A percentile compares a stretch with the other conserved stretches of the same genome.
These are phyloP conservation scores for Sarcoramphus papa DNA, from an alignment of 2,797 vertebrate genomes.

Conservation along the genomic window DNA sequence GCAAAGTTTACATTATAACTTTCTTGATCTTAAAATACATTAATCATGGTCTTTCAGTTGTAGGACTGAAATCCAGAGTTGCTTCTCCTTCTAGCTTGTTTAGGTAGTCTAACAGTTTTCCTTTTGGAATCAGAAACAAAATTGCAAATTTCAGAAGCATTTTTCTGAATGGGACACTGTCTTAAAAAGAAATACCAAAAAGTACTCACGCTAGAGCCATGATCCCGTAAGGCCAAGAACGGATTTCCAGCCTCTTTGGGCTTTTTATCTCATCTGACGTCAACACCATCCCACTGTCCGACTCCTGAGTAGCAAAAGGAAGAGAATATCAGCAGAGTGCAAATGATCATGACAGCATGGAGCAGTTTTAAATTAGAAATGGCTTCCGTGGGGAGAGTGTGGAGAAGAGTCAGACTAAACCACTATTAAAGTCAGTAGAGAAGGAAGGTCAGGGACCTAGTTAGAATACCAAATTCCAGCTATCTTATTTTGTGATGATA, in stretches of 20 bases:
- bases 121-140: not conserved
- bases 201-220: conserved; percentile 88
- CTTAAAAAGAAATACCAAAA: not conserved
- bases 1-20: not conserved
- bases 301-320: conserved; percentile 73
- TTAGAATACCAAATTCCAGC: not conserved
- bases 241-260: conserved; percentile 82
- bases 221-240: conserved; percentile 86
- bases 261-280: conserved; percentile 86
- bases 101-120: not conserved
- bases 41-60: not conserved
- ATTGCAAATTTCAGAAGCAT: not conserved
- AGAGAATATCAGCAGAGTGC: not conserved
- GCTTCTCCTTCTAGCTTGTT: not conserved
- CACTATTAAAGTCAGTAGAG: not conserved
- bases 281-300: conserved; percentile 89
- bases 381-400: not conserved
- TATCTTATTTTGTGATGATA: not conserved
- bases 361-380: not conserved
- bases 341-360: not conserved
- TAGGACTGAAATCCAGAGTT: not conserved
- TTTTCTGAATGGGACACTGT: not conserved
- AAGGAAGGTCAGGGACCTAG: not conserved
- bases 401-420: not conserved
- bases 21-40: not conserved